Evolutionary conservation across 2,888 invertebrate species (phyloP).

Genomic region (Myopa testacea): DNA sequence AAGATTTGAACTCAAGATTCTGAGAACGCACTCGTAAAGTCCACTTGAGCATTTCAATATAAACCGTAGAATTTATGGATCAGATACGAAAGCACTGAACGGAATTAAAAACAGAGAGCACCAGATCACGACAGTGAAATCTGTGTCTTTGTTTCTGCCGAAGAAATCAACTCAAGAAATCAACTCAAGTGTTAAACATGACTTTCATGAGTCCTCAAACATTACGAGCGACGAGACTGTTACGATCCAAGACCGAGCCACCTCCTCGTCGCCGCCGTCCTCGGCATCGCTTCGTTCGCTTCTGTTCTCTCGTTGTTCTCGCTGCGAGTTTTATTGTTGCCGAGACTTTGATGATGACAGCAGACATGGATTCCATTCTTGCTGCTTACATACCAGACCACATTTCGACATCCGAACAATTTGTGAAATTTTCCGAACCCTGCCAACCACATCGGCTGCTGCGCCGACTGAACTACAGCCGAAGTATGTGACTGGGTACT

Average conservation of each 20-base stretch:
- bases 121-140: not conserved
- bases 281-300: no score
- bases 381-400: not conserved
- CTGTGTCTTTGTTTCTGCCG: not conserved
- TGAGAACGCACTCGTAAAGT: no score
- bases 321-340: not conserved
- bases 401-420: constrained; percentile 6
- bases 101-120: not conserved
- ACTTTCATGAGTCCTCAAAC: not conserved
- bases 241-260: not conserved
- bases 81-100: not conserved
- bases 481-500: not conserved
- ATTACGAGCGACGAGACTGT: not conserved
- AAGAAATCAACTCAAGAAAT: not conserved
- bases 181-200: constrained; percentile 7
- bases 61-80: not conserved
- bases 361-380: not conserved
- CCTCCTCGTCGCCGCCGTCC: not conserved
- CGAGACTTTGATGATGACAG: constrained; percentile 18
- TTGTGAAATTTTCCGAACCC: not conserved
- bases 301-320: not conserved
- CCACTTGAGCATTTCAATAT: no score
- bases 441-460: not conserved
- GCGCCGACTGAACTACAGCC: not conserved
- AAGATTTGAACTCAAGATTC: no score